phyloP scores from a whole-genome alignment of 2,888 invertebrate genomes.

The Nomada hirtipes region DNA sequence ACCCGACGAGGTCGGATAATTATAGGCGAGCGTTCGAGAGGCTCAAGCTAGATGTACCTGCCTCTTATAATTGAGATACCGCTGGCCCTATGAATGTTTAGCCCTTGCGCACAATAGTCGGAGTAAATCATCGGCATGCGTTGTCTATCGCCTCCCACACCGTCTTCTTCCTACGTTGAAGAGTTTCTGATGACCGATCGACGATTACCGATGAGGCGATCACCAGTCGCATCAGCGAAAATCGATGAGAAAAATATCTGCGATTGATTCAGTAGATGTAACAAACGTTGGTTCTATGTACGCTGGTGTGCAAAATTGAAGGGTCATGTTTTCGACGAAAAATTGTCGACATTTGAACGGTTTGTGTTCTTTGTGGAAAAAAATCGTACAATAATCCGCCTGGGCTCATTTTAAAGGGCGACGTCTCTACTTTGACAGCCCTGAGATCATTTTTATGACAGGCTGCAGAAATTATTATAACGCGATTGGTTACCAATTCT shows the following conservation, averaged over 20 bases:
- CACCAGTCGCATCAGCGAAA: slow-evolving; percentile 45
- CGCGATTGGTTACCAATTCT: no score
- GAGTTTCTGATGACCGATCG: slow-evolving; percentile 32
- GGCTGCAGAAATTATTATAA: no score
- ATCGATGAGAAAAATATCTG: slow-evolving; percentile 32
- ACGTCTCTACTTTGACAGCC: no score
- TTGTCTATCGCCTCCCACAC: slow-evolving; percentile 10
- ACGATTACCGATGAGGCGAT: slow-evolving; percentile 22
- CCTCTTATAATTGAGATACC: slow-evolving; percentile 43
- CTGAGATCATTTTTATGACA: no score
- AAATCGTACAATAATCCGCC: no score
- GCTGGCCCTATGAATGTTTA: slow-evolving; percentile 10
- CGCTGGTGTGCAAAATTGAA: no score
- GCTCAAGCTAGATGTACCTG: slow-evolving; percentile 11
- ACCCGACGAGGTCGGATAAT: slow-evolving; percentile 33
- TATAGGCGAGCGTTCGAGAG: slow-evolving; percentile 29
- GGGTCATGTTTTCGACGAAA: no score
- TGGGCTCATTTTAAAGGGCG: no score
- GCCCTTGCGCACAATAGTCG: slow-evolving; percentile 6
- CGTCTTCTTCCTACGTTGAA: slow-evolving; percentile 10
- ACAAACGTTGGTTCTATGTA: no score
- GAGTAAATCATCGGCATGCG: slow-evolving; percentile 12
- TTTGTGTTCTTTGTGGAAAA: no score
- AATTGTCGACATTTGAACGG: no score
- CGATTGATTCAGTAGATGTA: no score